Base-by-base conservation (phyloP, 2,888 invertebrate genomes). In the Flabesymbios commensalis region DNA sequence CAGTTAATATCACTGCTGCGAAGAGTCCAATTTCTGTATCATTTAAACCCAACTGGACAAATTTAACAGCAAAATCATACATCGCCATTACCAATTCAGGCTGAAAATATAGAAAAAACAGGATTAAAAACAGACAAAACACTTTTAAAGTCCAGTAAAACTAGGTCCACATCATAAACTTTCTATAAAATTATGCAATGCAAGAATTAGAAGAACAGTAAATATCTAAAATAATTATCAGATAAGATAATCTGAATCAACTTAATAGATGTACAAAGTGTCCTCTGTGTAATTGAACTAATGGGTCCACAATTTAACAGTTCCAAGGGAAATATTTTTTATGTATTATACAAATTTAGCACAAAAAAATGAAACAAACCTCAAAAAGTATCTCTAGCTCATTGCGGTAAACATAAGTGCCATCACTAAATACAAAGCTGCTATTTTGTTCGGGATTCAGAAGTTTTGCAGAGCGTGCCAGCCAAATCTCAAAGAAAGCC, bases 401-500 rank as follows among this genome's bases (percentile, higher is more conserved):
- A 71, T 89, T 88, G 74, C 89, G 87, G 41, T 90, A 89, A 75
- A 97, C 87, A 72, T 88, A 89, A 51, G 90, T 90, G 42, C 96
- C 96, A 81, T 97, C 94, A 71, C 92, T 91, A 80, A 96, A 93
- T 63, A 93, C 90, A 81, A 97, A 86, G 70, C 89, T 88, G 49
- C 69, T 68, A 54, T 84, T 83, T 32, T 82, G 81, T 63, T n/a
- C n/a, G n/a, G 89, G 87, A 41, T 88, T 88, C 43, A 92, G 90
- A 84, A 93, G 87, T 68, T 90, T 88, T 10, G 93, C 88, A 67
- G 92, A 89, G 76, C 94, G 90, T 51, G 92, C 89, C 70, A 96
- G 86, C 95, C 96, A 97, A 67, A 95, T 89, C 85, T 97, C 97
- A 83, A 95, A 94, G 86, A 98, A 98, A 65, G 96, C 95, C 39